phyloP scores from a whole-genome alignment of 2,113 vertebrate species.

The Hyla sarda region DNA sequence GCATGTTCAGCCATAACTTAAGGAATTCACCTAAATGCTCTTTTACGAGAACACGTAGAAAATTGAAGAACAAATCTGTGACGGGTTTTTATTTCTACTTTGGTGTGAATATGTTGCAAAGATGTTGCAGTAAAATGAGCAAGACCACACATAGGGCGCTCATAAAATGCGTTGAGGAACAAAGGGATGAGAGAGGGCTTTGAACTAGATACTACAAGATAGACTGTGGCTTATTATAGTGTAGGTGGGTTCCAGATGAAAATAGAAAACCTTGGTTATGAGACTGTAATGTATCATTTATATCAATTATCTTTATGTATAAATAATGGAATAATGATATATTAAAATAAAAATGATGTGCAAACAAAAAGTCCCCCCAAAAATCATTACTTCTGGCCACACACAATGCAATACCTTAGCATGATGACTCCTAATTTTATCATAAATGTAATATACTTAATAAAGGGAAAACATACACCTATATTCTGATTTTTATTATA shows the following conservation, averaged over 20 bases:
- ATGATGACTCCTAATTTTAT: too few species aligned
- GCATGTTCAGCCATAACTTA: not conserved
- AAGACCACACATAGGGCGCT: slow-evolving; percentile 37
- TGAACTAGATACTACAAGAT: slow-evolving; percentile 49
- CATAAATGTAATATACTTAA: too few species aligned
- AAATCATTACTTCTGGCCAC: too few species aligned
- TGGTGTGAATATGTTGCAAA: slow-evolving; percentile 55
- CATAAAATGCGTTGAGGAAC: slow-evolving; percentile 41
- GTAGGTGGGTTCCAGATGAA: slow-evolving; percentile 54
- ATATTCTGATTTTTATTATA: too few species aligned
- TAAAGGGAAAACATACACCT: too few species aligned
- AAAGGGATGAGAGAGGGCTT: slow-evolving; percentile 47
- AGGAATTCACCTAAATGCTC: not conserved
- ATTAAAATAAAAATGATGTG: too few species aligned
- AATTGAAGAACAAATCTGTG: not conserved
- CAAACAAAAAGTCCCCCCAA: too few species aligned
- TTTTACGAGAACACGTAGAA: not conserved
- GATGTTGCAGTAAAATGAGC: slow-evolving; percentile 46
- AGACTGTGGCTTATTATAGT: not conserved
- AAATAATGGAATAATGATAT: too few species aligned
- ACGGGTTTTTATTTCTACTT: not conserved
- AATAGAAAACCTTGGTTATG: too few species aligned
- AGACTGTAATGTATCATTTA: too few species aligned
- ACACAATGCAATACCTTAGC: too few species aligned
- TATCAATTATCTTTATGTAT: too few species aligned